These are phyloP conservation scores for Colius striatus DNA, from an alignment of 2,113 vertebrate species.

Conservation along the genomic window DNA sequence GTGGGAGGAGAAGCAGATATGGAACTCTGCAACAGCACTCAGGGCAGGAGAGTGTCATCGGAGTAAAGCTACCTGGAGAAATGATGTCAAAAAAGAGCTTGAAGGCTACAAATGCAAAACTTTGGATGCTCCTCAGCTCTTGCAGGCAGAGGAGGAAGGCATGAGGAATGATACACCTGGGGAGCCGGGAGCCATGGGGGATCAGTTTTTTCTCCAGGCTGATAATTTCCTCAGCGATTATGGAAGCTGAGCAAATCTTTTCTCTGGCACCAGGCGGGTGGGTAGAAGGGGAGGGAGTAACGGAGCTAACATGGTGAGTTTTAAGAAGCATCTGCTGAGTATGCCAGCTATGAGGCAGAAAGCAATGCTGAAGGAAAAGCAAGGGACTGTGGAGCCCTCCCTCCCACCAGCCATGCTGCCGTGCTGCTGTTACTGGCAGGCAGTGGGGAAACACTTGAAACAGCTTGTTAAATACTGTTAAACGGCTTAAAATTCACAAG, in stretches of 20 bases:
- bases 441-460: not conserved
- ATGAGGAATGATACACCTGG: not conserved
- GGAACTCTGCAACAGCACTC: not conserved
- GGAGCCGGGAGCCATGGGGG: accelerated
- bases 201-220: not conserved
- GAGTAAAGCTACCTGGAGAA: not conserved
- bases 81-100: not conserved
- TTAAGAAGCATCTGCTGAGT: not conserved
- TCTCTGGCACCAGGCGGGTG: accelerated
- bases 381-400: not conserved
- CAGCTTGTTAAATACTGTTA: not conserved
- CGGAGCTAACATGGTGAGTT: accelerated
- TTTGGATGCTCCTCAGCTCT: not conserved
- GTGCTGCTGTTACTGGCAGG: not conserved
- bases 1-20: accelerated
- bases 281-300: not conserved
- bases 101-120: not conserved
- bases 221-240: not conserved
- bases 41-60: accelerated
- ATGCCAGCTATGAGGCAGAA: not conserved
- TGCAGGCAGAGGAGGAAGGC: not conserved
- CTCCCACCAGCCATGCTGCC: not conserved
- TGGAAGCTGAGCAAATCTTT: not conserved
- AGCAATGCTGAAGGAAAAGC: not conserved
- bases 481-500: not conserved